Evolutionary conservation across 2,797 vertebrate genomes (phyloP).

Genomic region (Schizopygopsis pylzovi): DNA sequence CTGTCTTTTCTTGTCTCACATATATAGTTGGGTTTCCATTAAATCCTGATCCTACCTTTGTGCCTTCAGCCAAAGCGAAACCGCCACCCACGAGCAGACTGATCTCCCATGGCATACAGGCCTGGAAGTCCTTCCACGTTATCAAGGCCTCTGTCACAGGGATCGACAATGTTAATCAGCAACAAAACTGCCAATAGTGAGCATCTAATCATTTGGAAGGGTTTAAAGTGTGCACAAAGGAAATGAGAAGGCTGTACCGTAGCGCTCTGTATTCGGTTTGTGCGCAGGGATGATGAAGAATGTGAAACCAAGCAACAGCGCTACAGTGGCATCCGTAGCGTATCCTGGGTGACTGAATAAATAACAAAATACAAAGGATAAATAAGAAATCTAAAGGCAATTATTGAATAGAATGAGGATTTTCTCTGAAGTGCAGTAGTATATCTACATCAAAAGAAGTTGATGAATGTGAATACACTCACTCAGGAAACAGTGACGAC

Average conservation of each 20-base stretch:
- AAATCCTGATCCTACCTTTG: constrained; percentile 80
- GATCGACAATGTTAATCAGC: constrained; percentile 67
- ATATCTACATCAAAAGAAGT: neutral
- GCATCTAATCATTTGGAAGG: neutral
- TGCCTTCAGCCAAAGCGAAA: constrained; percentile 92
- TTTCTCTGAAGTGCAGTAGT: neutral
- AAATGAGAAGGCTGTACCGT: constrained; percentile 68
- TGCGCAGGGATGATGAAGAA: constrained; percentile 89
- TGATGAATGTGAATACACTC: constrained; percentile 68
- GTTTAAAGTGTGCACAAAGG: constrained; percentile 1
- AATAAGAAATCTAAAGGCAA: neutral
- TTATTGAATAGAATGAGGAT: neutral
- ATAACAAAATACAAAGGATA: constrained; percentile 7
- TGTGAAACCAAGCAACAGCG: constrained; percentile 85
- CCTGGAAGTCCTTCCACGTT: constrained; percentile 92
- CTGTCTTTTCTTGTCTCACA: constrained; percentile 5
- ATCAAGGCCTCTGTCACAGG: constrained; percentile 80
- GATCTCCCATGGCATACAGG: constrained; percentile 93
- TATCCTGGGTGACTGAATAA: constrained; percentile 76
- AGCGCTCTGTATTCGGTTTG: constrained; percentile 70
- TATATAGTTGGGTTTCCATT: constrained; percentile 30
- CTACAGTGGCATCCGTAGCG: constrained; percentile 88
- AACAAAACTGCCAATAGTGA: constrained; percentile 32
- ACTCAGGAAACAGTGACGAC: constrained; percentile 85
- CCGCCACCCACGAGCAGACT: constrained; percentile 91